phyloP scores from a whole-genome alignment of 1,140 invertebrate species.

The Andrena cerasifolii region DNA sequence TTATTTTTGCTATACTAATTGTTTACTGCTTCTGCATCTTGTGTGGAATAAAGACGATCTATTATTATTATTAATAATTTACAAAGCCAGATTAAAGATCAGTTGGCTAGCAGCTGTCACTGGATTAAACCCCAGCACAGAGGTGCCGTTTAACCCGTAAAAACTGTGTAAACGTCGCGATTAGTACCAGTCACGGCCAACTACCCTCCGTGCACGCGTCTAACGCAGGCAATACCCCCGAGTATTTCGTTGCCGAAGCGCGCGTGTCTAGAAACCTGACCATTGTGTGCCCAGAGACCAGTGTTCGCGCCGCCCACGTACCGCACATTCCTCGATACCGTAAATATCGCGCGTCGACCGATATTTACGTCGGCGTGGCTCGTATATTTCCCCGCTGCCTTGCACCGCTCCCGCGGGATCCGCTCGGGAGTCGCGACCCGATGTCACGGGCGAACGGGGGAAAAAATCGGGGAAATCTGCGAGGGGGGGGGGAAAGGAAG shows the following conservation, averaged over 20 bases:
- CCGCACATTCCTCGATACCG: slow-evolving; percentile 52
- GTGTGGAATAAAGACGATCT: no score
- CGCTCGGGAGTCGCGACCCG: slow-evolving; percentile 1
- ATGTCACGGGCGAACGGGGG: slow-evolving; percentile 8
- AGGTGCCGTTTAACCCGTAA: no score
- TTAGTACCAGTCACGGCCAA: background rate
- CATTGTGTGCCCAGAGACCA: slow-evolving; percentile 32
- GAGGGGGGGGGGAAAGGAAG: background rate
- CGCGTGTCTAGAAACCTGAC: slow-evolving; percentile 8
- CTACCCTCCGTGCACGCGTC: background rate
- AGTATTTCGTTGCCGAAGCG: background rate
- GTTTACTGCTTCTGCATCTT: no score
- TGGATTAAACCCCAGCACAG: no score
- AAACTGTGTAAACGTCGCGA: no score
- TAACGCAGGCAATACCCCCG: background rate
- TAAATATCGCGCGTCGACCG: slow-evolving; percentile 59
- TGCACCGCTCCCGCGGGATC: slow-evolving; percentile 24
- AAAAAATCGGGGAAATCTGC: background rate
- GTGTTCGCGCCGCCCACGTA: slow-evolving; percentile 13
- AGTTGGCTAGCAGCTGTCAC: no score
- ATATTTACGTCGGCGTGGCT: slow-evolving; percentile 55
- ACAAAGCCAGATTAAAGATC: no score
- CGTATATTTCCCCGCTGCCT: slow-evolving; percentile 43
- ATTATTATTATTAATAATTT: no score
- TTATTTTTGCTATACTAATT: no score